Conservation (phyloP, 2,113 vertebrate genomes). For the Carassius auratus region DNA sequence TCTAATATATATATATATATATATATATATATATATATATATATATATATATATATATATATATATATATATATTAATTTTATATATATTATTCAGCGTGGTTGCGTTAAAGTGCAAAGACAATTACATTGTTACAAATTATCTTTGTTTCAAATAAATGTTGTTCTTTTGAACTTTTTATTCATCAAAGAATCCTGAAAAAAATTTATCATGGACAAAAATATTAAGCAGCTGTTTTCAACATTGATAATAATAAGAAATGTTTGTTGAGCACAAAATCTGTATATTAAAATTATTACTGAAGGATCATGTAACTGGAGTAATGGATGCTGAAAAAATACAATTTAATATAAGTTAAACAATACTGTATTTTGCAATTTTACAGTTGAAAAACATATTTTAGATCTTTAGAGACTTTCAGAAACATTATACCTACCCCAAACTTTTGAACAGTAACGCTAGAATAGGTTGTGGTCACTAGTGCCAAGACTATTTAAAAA, state of each 20-base stretch:
- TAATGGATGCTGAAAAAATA: background rate
- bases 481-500: slow-evolving; percentile 41
- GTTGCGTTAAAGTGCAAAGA: background rate
- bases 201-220: background rate
- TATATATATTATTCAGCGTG: no score
- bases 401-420: background rate
- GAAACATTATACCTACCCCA: background rate
- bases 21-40: no score
- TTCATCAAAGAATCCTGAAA: background rate
- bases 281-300: background rate
- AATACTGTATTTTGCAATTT: background rate
- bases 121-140: background rate
- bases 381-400: background rate
- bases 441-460: background rate
- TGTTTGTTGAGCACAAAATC: background rate
- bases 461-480: slow-evolving; percentile 15
- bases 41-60: no score
- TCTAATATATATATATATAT: no score
- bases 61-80: no score
- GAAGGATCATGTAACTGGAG: background rate
- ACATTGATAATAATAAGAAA: no score
- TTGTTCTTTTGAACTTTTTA: no score
- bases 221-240: background rate
- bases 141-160: no score
- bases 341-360: background rate